Percentiles rank a stretch among this genome's conserved stretches.
Conservation (phyloP, 2,797 vertebrate genomes). For the Sebastes taczanowskii region DNA sequence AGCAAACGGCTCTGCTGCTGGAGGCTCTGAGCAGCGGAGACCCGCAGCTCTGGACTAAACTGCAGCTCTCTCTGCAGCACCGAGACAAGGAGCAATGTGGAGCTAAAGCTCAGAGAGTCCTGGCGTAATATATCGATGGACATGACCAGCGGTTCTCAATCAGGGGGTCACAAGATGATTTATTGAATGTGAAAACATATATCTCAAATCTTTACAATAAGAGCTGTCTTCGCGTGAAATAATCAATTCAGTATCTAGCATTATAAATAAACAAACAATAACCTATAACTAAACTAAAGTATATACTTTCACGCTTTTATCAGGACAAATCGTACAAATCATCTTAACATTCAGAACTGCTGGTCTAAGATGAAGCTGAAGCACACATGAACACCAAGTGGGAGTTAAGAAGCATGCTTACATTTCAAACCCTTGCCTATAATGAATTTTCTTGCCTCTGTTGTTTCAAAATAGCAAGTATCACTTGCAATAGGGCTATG, state of each 20-base stretch:
- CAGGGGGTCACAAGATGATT: neutral
- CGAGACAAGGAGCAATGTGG: conserved; percentile 45
- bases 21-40: conserved; percentile 88
- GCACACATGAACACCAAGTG: conserved; percentile 17
- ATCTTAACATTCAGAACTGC: conserved; percentile 14
- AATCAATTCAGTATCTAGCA: neutral
- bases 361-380: conserved; percentile 34
- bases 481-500: conserved; percentile 61
- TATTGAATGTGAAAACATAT: conserved; percentile 11
- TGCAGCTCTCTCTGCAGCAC: conserved; percentile 86
- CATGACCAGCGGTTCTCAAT: conserved; percentile 25
- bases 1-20: conserved; percentile 89
- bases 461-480: conserved; percentile 46
- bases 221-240: neutral
- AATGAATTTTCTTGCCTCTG: conserved; percentile 51
- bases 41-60: conserved; percentile 88
- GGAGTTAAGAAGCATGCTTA: conserved; percentile 48
- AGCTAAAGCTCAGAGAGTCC: conserved; percentile 35
- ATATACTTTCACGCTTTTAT: neutral
- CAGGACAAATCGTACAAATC: neutral
- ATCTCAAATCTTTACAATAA: neutral
- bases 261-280: neutral
- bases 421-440: conserved; percentile 64
- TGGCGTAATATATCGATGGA: conserved; percentile 16
- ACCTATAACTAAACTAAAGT: neutral